Evolutionary conservation across 2,888 invertebrate genomes (phyloP).

Genomic region (Andricus quercusramuli): DNA sequence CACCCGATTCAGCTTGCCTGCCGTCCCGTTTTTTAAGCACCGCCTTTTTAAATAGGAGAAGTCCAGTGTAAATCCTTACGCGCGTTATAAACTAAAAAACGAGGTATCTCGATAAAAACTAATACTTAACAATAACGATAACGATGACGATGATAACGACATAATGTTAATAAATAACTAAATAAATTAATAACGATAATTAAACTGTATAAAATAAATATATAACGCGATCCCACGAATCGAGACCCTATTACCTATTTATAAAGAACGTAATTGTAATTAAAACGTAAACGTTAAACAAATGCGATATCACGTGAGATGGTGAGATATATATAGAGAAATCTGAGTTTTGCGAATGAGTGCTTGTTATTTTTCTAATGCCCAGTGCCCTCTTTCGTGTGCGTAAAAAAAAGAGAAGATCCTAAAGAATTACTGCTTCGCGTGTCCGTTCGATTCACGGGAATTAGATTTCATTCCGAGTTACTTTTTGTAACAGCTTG

Average conservation of each 20-base stretch:
- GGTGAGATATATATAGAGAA: background rate
- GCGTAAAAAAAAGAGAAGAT: conserved; percentile 13
- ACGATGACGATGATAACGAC: conserved; percentile 27
- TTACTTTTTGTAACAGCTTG: background rate
- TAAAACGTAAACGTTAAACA: conserved; percentile 14
- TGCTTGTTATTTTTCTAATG: conserved; percentile 42
- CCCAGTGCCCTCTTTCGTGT: conserved; percentile 24
- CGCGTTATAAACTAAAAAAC: conserved; percentile 16
- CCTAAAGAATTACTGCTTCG: conserved; percentile 15
- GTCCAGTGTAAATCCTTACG: conserved; percentile 38
- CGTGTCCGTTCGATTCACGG: background rate
- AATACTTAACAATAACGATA: conserved; percentile 27
- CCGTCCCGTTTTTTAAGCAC: conserved; percentile 56
- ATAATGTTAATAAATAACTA: conserved; percentile 35
- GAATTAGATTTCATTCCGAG: background rate
- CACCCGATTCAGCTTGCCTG: conserved; percentile 53
- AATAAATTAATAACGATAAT: conserved; percentile 37
- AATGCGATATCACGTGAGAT: conserved; percentile 14
- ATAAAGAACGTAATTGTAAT: conserved; percentile 35
- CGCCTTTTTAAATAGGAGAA: conserved; percentile 44
- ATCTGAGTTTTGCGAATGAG: conserved; percentile 26
- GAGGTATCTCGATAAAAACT: conserved; percentile 33
- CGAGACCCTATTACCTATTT: conserved; percentile 39
- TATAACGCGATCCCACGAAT: conserved; percentile 31
- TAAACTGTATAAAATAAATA: conserved; percentile 37